Evolutionary conservation across 2,113 vertebrate species (phyloP).

Genomic region (Tichodroma muraria): DNA sequence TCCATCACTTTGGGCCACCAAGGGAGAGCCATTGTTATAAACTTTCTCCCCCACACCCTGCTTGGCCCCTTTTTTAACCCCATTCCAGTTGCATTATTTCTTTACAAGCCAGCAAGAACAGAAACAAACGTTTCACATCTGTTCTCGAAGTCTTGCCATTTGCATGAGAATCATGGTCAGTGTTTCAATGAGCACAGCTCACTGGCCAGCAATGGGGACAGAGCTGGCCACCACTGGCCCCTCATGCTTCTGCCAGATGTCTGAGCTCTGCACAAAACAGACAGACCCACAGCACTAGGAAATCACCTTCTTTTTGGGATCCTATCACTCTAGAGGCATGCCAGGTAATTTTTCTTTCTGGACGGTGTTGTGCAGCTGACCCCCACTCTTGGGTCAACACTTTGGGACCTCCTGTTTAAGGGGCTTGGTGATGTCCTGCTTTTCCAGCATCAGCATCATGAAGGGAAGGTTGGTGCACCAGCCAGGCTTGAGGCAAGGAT

Average conservation of each 20-base stretch:
- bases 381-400: neutral
- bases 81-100: slow-evolving; percentile 78
- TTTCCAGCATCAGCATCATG: neutral
- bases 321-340: slow-evolving; percentile 1
- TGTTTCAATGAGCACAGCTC: slow-evolving; percentile 76
- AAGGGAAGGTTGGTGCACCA: neutral
- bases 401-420: neutral
- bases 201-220: slow-evolving; percentile 70
- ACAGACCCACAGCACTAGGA: slow-evolving; percentile 65
- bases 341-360: neutral
- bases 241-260: slow-evolving; percentile 82
- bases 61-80: slow-evolving; percentile 20
- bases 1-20: slow-evolving; percentile 70
- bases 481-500: neutral
- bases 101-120: slow-evolving; percentile 92
- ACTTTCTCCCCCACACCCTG: slow-evolving; percentile 42
- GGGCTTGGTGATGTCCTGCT: neutral
- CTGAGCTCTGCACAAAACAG: slow-evolving; percentile 72
- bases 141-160: slow-evolving; percentile 79
- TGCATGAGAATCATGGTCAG: slow-evolving; percentile 87
- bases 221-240: slow-evolving; percentile 55
- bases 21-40: slow-evolving; percentile 72
- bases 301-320: slow-evolving; percentile 61
- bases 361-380: neutral
- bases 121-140: slow-evolving; percentile 97